Evolutionary conservation across 2,113 vertebrate species (phyloP), one percentile per base, ranked within the genome.

Genomic region (Potamarius usumacintae): DNA sequence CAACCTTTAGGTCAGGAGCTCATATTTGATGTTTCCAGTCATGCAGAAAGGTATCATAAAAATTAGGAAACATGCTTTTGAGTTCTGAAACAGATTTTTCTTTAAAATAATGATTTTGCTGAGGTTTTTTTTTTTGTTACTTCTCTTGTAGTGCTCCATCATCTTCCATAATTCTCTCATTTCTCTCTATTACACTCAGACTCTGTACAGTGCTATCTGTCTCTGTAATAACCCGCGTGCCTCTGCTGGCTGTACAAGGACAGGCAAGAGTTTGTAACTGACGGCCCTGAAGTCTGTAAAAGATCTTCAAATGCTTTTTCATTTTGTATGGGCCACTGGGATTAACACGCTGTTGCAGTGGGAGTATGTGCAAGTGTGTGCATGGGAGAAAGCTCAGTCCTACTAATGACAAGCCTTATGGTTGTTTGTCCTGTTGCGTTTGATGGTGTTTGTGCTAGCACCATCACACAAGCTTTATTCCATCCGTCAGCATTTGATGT

Each of bases 321-420:
- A 89, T 86, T 89, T 86, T 72, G 79, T 85, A 85, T 60, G 20
- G 27, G 60, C 83, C 58, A 77, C 84, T 10, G n/a, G 82, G 82
- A 89, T 85, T 85, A 87, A 63, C 55, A 80, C 22, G n/a, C 20
- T 81, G 48, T 22, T 86, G 30, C 62, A 72, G 25, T 67, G 83
- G 76, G 83, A 86, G 48, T 85, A 53, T 67, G 18, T 83, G 62
- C 62, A 18, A 71, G n/a, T 74, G 30, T 79, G 67, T 84, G 72
- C 30, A 17, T 83, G 77, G 27, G 1, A 85, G 83, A 52, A 72
- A 20, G 78, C 78, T 72, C 27, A 58, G 18, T 69, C 27, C 20
- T 0, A 7, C 63, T 81, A 72, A 60, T 63, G 63, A 58, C 63
- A 55, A 67, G 52, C 76, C 52, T 86, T 87, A 50, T 20, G 62